Base-by-base conservation (phyloP, 2,797 vertebrate species). In the Cuniculus paca region DNA sequence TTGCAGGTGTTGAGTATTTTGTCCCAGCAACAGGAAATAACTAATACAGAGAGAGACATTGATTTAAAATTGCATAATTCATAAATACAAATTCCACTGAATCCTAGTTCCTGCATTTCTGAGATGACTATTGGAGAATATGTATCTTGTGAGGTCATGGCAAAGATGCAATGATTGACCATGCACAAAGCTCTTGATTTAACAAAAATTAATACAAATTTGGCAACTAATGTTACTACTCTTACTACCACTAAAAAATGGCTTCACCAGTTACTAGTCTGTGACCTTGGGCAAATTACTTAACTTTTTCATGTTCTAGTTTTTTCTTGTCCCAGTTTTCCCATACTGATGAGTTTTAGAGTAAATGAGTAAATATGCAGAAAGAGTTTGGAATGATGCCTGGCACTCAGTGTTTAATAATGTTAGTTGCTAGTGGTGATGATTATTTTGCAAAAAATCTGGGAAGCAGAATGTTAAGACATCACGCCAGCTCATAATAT, bases 381-480 rank as follows among this genome's bases (percentile, higher is more conserved):
- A 68, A 91, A 68, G 50, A 45, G 45, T 77, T 72, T 83, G 68
- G 50, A 86, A 90, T 6, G 52, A 54, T 16, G 28, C 17, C 77
- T 63, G 63, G 79, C 65, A 88, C 17, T 16, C 19, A 72, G 42
- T 88, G 61, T 78, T n/a, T 95, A 82, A 90, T 50, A 88, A 82
- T 42, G 56, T 85, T 80, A 80, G 85, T 39, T 83, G 45, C 63
- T 80, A 86, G 39, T 72, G 28, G 86, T 81, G 86, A 78, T 86
- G 42, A 85, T 92, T 88, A 92, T 95, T 95, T 91, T 95, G 78
- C 78, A 91, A 94, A 48, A 92, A 92, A 88, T 75, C 72, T 60
- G 31, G 61, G 58, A 39, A 65, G 77, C 3, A 45, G 74, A 68
- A 45, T 75, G 58, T 89, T 60, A 84, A 88, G 42, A 92, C 36